These are phyloP conservation scores for Fissipunctia ypsillon DNA, from an alignment of 2,888 invertebrate genomes.

Conservation along the genomic window DNA sequence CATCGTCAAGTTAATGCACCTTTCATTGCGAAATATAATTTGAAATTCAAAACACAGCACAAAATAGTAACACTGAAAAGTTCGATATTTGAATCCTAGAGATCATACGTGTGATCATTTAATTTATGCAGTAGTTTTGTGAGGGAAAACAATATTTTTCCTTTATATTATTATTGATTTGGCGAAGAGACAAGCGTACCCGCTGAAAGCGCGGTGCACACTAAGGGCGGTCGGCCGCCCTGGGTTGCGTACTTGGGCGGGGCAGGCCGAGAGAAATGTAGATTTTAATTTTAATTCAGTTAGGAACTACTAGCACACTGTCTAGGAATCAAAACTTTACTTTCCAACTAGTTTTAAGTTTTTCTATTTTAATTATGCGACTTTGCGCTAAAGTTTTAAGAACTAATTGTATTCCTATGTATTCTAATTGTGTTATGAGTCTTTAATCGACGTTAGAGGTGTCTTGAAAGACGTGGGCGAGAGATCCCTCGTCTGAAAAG, in stretches of 20 bases:
- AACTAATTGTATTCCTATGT: conserved; percentile 15
- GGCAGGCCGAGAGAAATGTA: conserved; percentile 68
- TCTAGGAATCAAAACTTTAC: conserved; percentile 53
- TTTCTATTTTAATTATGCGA: conserved; percentile 13
- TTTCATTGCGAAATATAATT: conserved; percentile 12
- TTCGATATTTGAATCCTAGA: conserved; percentile 32
- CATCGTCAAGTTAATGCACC: conserved; percentile 19
- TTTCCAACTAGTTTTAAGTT: conserved; percentile 35
- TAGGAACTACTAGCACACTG: conserved; percentile 69
- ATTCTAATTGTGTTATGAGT: conserved; percentile 15
- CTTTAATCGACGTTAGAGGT: conserved; percentile 11
- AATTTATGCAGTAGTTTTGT: conserved; percentile 36
- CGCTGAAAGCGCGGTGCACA: conserved; percentile 66
- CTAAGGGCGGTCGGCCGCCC: conserved; percentile 74
- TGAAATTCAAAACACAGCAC: conserved; percentile 52
- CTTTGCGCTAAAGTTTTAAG: not conserved
- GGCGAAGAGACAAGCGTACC: conserved; percentile 65
- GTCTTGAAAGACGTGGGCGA: conserved; percentile 2
- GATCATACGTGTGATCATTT: conserved; percentile 24
- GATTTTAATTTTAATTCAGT: conserved; percentile 83
- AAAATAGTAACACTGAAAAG: conserved; percentile 46
- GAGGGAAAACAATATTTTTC: conserved; percentile 38
- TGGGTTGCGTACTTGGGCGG: conserved; percentile 72
- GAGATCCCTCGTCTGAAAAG: conserved; percentile 23
- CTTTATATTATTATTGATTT: conserved; percentile 38